Conservation (phyloP, 2,888 invertebrate species). For the Apamea monoglypha region DNA sequence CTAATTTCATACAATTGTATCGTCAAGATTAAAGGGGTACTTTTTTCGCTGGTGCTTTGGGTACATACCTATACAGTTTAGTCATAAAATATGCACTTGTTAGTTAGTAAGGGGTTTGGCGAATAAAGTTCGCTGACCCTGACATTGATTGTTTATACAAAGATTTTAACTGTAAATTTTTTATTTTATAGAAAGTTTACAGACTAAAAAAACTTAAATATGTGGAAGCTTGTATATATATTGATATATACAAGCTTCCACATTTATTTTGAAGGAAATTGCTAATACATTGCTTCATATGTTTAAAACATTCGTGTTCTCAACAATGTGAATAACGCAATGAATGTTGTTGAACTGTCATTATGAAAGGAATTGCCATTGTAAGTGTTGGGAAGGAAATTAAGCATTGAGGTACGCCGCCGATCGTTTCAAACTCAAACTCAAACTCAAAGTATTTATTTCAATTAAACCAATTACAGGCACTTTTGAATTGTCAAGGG, state of each 20-base stretch:
- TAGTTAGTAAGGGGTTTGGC: slow-evolving; percentile 2
- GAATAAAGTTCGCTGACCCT: slow-evolving; percentile 3
- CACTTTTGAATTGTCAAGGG: too few species aligned
- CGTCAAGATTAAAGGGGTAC: slow-evolving; percentile 58
- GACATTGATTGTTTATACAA: background rate
- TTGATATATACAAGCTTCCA: too few species aligned
- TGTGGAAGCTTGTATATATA: too few species aligned
- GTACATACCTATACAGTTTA: slow-evolving; percentile 23
- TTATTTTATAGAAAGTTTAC: background rate
- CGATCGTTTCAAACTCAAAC: too few species aligned
- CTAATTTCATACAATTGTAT: slow-evolving; percentile 62
- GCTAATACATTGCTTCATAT: background rate
- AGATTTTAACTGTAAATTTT: background rate
- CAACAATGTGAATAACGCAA: background rate
- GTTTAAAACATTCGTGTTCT: background rate
- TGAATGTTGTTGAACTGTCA: background rate
- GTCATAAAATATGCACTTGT: slow-evolving; percentile 38
- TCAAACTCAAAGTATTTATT: too few species aligned
- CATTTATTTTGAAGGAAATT: background rate
- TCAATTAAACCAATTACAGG: too few species aligned
- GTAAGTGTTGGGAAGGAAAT: too few species aligned
- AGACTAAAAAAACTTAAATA: background rate
- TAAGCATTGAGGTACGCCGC: background rate
- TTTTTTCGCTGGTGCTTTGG: slow-evolving; percentile 44
- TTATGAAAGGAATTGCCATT: background rate